These are phyloP conservation scores for Halcyon malimbica DNA, from an alignment of 2,113 vertebrate species.

Conservation along the genomic window DNA sequence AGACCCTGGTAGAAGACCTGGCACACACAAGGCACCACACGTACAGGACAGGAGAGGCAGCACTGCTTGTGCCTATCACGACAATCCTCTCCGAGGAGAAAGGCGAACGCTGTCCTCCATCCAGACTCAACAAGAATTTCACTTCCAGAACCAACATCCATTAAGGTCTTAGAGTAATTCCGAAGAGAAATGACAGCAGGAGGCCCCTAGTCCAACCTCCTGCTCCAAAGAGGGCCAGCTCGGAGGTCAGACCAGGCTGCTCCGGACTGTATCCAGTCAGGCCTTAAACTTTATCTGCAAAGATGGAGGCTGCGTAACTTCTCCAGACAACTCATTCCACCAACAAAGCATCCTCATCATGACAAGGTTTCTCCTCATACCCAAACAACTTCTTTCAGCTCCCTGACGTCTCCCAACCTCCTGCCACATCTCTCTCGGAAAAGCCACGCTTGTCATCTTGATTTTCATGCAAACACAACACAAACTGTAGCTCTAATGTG, in stretches of 20 bases:
- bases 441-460: no score
- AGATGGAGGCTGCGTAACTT: not conserved
- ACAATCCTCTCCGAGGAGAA: not conserved
- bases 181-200: not conserved
- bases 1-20: not conserved
- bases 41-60: not conserved
- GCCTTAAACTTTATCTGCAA: not conserved
- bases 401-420: not conserved
- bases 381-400: not conserved
- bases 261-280: not conserved
- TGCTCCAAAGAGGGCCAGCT: no score
- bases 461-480: not conserved
- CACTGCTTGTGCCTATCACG: not conserved
- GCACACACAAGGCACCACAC: accelerated
- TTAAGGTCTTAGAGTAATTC: not conserved
- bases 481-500: not conserved
- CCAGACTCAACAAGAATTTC: not conserved
- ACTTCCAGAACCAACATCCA: not conserved
- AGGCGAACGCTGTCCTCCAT: not conserved
- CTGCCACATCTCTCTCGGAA: not conserved
- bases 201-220: not conserved
- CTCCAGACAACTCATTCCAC: not conserved
- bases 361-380: not conserved
- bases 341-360: not conserved
- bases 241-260: not conserved